Conservation (phyloP, 2,888 invertebrate genomes). For the Bellardia bayeri region DNA sequence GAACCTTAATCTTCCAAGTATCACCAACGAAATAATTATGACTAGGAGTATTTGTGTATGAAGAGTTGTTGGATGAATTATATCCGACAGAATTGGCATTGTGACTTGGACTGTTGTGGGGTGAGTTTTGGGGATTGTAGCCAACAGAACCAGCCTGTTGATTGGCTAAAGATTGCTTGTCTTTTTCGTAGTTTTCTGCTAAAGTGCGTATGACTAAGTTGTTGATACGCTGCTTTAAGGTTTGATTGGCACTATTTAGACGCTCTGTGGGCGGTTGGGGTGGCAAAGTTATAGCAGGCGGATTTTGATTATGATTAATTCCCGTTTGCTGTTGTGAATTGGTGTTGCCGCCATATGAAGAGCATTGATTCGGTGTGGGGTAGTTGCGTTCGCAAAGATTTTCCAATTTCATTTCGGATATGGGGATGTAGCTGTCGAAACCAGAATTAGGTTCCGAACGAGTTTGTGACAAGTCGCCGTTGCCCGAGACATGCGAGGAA, state of each 20-base stretch:
- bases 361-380: constrained; percentile 86
- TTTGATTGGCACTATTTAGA: constrained; percentile 87
- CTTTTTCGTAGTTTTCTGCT: constrained; percentile 91
- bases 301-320: constrained; percentile 48
- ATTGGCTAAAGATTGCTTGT: constrained; percentile 82
- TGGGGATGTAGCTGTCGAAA: constrained; percentile 83
- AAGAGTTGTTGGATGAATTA: constrained; percentile 51
- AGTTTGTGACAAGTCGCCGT: constrained; percentile 74
- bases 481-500: constrained; percentile 79
- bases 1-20: constrained; percentile 91
- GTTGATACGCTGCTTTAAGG: constrained; percentile 94
- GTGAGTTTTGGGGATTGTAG: constrained; percentile 78
- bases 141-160: constrained; percentile 76
- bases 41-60: constrained; percentile 79
- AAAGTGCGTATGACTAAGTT: constrained; percentile 94
- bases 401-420: constrained; percentile 83
- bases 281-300: constrained; percentile 62
- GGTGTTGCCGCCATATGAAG: constrained; percentile 84
- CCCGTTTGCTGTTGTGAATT: constrained; percentile 37
- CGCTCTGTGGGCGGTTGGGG: constrained; percentile 79
- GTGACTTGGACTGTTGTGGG: constrained; percentile 81
- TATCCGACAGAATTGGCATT: constrained; percentile 63
- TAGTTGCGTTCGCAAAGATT: constrained; percentile 84
- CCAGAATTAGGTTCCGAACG: constrained; percentile 83
- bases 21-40: constrained; percentile 86